These are phyloP conservation scores for Halictus ligatus DNA, from an alignment of 2,888 invertebrate species.

Conservation along the genomic window DNA sequence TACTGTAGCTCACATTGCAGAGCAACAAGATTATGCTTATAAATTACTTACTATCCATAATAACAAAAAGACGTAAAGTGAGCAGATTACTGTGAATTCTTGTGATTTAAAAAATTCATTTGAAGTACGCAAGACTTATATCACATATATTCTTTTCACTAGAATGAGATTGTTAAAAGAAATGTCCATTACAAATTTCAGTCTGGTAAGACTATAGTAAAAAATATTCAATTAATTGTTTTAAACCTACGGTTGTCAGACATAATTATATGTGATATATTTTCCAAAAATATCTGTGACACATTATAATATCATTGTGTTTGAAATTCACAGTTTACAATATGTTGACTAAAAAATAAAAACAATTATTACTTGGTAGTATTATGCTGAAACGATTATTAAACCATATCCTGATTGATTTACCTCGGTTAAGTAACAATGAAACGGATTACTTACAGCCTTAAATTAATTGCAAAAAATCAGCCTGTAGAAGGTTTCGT, in stretches of 20 bases:
- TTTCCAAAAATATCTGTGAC: constrained; percentile 32
- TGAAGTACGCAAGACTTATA: background rate
- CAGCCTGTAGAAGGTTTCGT: constrained; percentile 57
- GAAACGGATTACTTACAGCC: constrained; percentile 61
- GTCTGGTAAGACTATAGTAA: background rate
- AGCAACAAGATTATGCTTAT: constrained; percentile 29
- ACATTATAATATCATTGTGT: constrained; percentile 11
- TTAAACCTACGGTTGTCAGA: constrained; percentile 16
- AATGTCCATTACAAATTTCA: background rate
- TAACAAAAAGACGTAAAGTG: constrained; percentile 11
- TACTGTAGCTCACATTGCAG: constrained; percentile 9
- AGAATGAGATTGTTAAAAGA: background rate
- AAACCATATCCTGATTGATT: constrained; percentile 32
- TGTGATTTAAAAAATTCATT: constrained; percentile 2
- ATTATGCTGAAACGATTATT: constrained; percentile 45
- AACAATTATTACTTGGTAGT: constrained; percentile 33
- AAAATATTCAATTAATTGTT: background rate
- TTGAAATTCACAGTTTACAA: constrained; percentile 37
- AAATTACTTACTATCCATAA: constrained; percentile 29
- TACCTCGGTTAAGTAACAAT: constrained; percentile 37
- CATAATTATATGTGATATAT: constrained; percentile 38
- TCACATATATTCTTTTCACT: constrained; percentile 19
- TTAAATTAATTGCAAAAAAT: constrained; percentile 67
- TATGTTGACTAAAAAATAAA: constrained; percentile 38
- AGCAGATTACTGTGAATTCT: constrained; percentile 26